phyloP scores from a whole-genome alignment of 2,888 invertebrate genomes.

The Ptilodon capucinus region DNA sequence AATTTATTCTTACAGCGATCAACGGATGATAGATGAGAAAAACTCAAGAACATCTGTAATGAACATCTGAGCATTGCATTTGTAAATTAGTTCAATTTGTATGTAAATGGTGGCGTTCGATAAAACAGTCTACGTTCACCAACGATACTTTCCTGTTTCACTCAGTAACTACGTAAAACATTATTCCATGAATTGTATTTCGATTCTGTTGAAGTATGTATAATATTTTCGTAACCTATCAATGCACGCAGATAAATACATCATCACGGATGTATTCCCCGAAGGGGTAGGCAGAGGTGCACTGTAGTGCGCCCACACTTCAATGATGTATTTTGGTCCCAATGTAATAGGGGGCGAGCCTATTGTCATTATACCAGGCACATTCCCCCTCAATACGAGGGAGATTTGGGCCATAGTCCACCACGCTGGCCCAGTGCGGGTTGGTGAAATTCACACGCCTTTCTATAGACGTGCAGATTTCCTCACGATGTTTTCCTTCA shows the following conservation, averaged over 20 bases:
- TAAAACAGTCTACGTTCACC: conserved; percentile 19
- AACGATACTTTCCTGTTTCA: conserved; percentile 14
- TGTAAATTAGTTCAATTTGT: conserved; percentile 46
- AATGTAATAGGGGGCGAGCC: too few species aligned
- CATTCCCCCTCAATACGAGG: too few species aligned
- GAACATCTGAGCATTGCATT: conserved; percentile 36
- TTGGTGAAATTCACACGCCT: too few species aligned
- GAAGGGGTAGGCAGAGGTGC: too few species aligned
- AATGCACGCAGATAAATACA: not conserved
- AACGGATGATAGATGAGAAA: not conserved
- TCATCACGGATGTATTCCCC: too few species aligned
- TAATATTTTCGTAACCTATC: not conserved
- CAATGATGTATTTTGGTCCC: too few species aligned
- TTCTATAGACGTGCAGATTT: too few species aligned
- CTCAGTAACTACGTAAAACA: not conserved
- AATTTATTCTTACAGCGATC: not conserved
- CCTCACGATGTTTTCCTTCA: too few species aligned
- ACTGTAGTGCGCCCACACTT: too few species aligned
- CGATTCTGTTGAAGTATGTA: not conserved
- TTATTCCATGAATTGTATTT: not conserved
- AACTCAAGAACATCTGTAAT: not conserved
- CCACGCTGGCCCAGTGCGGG: too few species aligned
- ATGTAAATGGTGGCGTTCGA: conserved; percentile 39
- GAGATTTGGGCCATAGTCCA: too few species aligned
- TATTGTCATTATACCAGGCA: too few species aligned